These are phyloP conservation scores for Takifugu flavidus DNA, from an alignment of 2,113 vertebrate species.

Conservation along the genomic window DNA sequence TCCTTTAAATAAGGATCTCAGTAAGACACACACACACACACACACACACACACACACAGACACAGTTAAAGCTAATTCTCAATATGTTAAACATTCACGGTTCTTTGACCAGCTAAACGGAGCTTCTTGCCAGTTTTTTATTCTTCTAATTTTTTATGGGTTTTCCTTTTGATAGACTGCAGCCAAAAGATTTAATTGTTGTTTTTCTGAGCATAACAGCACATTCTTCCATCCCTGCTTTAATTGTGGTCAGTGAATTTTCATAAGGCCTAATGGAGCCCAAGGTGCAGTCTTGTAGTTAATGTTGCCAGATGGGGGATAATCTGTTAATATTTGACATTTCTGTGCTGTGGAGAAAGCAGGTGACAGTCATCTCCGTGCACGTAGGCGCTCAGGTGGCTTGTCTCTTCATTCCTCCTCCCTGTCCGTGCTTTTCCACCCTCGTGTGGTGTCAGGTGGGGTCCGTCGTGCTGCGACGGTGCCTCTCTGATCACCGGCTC, in stretches of 20 bases:
- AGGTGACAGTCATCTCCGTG: constrained; percentile 8
- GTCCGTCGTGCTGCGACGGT: constrained; percentile 48
- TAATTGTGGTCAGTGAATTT: constrained; percentile 7
- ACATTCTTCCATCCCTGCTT: background rate
- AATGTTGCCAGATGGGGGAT: background rate
- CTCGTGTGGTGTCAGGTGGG: constrained; percentile 46
- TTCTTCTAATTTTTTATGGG: background rate
- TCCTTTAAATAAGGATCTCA: too few relatives aligned
- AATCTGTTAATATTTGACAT: background rate
- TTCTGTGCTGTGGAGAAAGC: constrained; percentile 2
- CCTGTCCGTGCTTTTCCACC: constrained; percentile 26
- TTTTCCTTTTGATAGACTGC: too few relatives aligned
- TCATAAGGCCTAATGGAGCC: constrained; percentile 3
- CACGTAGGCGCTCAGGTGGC: constrained; percentile 16
- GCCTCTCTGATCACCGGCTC: constrained; percentile 42
- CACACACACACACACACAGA: too few relatives aligned
- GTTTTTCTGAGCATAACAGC: background rate
- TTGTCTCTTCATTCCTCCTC: constrained; percentile 11
- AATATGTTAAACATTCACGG: background rate
- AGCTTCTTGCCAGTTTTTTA: background rate
- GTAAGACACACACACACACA: too few relatives aligned
- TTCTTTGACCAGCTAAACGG: background rate
- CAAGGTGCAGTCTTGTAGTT: background rate
- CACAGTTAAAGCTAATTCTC: background rate
- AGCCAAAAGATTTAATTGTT: background rate